Evolutionary conservation across 2,113 vertebrate species (phyloP).

Genomic region (Anolis carolinensis): DNA sequence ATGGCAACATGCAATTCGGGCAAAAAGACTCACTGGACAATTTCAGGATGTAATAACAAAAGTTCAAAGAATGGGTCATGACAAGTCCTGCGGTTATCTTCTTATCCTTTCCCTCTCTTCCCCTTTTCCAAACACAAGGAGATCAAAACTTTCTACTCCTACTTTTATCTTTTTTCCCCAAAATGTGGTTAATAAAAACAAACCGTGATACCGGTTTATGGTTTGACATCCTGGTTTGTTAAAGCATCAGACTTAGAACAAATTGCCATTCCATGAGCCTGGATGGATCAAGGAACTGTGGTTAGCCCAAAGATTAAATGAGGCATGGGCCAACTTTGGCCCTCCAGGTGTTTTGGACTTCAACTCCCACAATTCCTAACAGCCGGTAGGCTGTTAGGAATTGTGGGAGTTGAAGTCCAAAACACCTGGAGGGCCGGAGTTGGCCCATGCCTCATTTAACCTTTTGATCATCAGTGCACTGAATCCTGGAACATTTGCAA

Average conservation of each 20-base stretch:
- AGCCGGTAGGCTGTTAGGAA: no score
- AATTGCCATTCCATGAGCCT: neutral
- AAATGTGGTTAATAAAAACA: neutral
- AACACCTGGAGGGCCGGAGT: no score
- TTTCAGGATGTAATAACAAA: neutral
- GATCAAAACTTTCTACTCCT: neutral
- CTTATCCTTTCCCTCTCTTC: neutral
- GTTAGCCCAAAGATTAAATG: neutral
- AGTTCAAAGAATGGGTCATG: neutral
- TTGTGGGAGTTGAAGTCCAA: no score
- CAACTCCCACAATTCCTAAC: no score
- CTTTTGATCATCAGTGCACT: neutral
- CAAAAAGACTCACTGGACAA: neutral
- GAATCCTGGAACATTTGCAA: neutral
- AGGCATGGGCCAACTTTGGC: no score
- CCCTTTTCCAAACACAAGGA: neutral
- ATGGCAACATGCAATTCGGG: neutral
- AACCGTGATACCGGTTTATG: neutral
- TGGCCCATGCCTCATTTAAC: no score
- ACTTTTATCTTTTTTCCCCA: neutral
- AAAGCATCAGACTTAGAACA: neutral
- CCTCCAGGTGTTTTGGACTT: no score
- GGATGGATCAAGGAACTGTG: neutral
- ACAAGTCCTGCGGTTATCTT: neutral
- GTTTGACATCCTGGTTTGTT: neutral